Evolutionary conservation across 2,888 invertebrate species (phyloP), one percentile per base, ranked within the genome.

Genomic region (Bembecia ichneumoniformis): DNA sequence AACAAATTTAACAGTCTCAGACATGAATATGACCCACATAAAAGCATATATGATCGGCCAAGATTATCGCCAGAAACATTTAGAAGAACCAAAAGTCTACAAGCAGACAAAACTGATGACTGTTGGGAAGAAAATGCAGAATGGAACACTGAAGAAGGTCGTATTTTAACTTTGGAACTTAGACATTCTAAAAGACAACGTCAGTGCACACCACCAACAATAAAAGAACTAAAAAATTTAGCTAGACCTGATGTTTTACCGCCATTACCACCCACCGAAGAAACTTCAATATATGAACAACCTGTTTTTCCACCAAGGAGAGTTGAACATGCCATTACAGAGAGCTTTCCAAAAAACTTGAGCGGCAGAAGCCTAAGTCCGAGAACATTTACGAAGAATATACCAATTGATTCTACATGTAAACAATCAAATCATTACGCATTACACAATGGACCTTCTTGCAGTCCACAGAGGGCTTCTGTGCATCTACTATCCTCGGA

Each of bases 161-260:
- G 90, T 43, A 80, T 92, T 48, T 68, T 94, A 16, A 93, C 94
- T 0, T 79, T 94, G 47, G 94, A 94, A 64, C 89, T 90, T 10
- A 88, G 93, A 53, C 94, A 94, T 64, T 91, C 92, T 2, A 92
- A 91, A 52, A 82, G 94, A 43, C 94, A 94, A 69, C 84, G 94
- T 1, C 89, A 89, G 52, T 86, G 87, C 11, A 88, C 88, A 7
- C 88, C 88, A 15, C 84, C 89, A 0, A 86, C 82, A 5, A 76
- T 81, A 44, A 86, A 80, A 62, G 82, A 84, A 52, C 53, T 78
- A 2, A 82, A 88, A 53, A 84, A 74, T 58, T 71, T 84, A 58
- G 83, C 89, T 45, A 90, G 91, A 17, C 93, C 93, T 0, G 93
- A 93, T 64, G 89, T 93, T 11, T 88, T 93, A 47, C 93, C 92